Evolutionary conservation across 2,797 vertebrate species (phyloP).

Genomic region (Taenioides sp.): DNA sequence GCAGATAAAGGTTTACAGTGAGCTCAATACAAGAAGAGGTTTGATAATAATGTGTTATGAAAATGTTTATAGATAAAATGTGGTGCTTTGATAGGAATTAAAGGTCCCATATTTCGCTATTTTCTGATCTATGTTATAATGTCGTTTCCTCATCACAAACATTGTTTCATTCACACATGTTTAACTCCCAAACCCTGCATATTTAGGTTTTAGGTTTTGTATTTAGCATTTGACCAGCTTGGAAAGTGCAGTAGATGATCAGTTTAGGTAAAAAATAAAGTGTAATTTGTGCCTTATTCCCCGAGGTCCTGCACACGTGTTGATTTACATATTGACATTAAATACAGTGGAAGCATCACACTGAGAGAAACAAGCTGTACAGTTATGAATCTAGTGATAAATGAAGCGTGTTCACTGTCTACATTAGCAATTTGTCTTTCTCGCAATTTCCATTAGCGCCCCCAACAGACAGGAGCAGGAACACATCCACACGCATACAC

Average conservation of each 20-base stretch:
- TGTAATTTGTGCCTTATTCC: too few species aligned
- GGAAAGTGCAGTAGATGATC: background rate
- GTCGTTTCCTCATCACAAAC: too few species aligned
- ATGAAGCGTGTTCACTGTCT: constrained; percentile 15
- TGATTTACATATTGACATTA: background rate
- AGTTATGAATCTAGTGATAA: constrained; percentile 10
- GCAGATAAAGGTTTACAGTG: constrained; percentile 8
- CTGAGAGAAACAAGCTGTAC: background rate
- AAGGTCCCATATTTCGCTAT: too few species aligned
- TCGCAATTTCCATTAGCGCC: constrained; percentile 7
- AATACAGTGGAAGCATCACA: background rate
- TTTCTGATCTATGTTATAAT: too few species aligned
- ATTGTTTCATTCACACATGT: too few species aligned
- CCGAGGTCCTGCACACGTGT: background rate
- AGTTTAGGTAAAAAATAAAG: too few species aligned
- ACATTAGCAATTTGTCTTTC: constrained; percentile 23
- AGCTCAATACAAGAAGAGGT: background rate
- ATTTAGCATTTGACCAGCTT: background rate
- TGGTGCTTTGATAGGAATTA: background rate
- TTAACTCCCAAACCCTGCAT: too few species aligned
- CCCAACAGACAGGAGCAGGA: background rate
- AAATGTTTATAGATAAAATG: background rate
- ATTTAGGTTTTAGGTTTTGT: too few species aligned
- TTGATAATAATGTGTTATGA: background rate
- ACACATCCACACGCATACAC: constrained; percentile 3